These are phyloP conservation scores for Arizona elegans DNA, from an alignment of 2,113 vertebrate genomes.

Conservation along the genomic window DNA sequence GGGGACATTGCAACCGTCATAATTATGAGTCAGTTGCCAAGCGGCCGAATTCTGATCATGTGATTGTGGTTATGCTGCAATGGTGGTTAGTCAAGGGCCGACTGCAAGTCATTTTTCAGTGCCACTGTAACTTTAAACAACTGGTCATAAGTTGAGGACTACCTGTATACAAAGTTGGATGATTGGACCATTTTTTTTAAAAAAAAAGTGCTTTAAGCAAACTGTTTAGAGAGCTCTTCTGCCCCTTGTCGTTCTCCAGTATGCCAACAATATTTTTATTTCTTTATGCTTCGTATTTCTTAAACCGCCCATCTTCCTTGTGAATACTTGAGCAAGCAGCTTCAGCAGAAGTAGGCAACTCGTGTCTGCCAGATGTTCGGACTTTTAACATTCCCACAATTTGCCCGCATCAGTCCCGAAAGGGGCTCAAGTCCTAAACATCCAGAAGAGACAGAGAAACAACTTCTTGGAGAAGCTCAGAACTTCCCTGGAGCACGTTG, in stretches of 20 bases:
- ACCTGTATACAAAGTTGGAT: background rate
- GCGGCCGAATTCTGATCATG: background rate
- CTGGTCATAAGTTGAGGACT: background rate
- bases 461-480: background rate
- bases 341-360: background rate
- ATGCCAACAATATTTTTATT: background rate
- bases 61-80: background rate
- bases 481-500: background rate
- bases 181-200: background rate
- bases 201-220: background rate
- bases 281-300: too few relatives aligned
- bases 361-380: background rate
- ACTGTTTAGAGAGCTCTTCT: background rate
- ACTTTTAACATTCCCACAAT: background rate
- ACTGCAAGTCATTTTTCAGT: background rate
- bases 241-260: too few relatives aligned
- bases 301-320: too few relatives aligned
- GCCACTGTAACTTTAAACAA: background rate
- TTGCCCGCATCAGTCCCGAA: fast-evolving
- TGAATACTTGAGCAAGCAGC: background rate
- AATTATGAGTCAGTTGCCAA: background rate
- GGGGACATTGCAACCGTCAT: background rate
- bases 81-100: background rate
- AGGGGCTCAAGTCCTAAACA: background rate
- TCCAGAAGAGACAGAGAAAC: background rate